These are phyloP conservation scores for Ectemnius continuus DNA, from an alignment of 2,888 invertebrate genomes.

Conservation along the genomic window DNA sequence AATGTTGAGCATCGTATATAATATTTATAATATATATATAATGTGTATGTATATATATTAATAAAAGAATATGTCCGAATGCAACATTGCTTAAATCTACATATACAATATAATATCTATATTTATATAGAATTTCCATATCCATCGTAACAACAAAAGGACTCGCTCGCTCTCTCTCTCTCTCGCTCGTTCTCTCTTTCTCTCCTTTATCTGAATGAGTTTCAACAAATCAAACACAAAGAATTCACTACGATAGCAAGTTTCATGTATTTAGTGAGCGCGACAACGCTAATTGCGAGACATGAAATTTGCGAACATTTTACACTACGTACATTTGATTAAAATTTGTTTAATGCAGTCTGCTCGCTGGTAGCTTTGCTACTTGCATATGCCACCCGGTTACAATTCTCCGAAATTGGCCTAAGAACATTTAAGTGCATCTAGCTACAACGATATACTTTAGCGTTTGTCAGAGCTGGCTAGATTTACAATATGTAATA, in stretches of 20 bases:
- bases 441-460: conserved; percentile 23
- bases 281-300: conserved; percentile 44
- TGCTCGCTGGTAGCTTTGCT: conserved; percentile 34
- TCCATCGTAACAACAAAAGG: conserved; percentile 59
- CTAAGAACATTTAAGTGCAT: conserved; percentile 32
- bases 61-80: conserved; percentile 64
- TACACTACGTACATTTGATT: conserved; percentile 43
- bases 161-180: conserved; percentile 26
- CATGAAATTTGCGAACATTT: conserved; percentile 49
- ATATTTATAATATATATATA: conserved; percentile 20
- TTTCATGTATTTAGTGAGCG: conserved; percentile 46
- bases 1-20: conserved; percentile 51
- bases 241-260: conserved; percentile 51
- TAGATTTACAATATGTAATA: conserved; percentile 26
- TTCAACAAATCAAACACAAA: conserved; percentile 63
- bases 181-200: not conserved
- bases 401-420: conserved; percentile 28
- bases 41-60: conserved; percentile 50
- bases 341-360: conserved; percentile 49
- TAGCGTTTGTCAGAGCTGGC: conserved; percentile 18
- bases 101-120: conserved; percentile 53
- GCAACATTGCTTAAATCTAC: conserved; percentile 62
- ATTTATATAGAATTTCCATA: conserved; percentile 59
- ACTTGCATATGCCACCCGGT: conserved; percentile 19
- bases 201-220: conserved; percentile 38